Conservation (phyloP, 2,797 vertebrate genomes). For the Mallotus villosus region DNA sequence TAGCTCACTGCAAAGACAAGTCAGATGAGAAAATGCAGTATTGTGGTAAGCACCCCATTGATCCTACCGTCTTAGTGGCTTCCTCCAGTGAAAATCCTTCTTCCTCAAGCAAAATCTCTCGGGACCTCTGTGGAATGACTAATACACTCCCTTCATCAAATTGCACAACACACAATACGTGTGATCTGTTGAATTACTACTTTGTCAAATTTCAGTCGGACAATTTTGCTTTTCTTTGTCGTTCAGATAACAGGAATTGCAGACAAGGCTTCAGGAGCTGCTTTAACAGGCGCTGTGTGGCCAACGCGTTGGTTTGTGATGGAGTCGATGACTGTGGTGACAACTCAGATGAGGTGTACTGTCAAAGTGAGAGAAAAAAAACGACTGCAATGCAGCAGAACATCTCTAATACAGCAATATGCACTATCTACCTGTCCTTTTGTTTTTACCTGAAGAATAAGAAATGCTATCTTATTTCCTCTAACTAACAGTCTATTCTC, state of each 20-base stretch:
- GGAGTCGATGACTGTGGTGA: conserved; percentile 90
- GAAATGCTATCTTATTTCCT: no score
- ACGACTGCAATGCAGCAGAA: background rate
- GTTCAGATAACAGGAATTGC: conserved; percentile 85
- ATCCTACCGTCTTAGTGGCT: background rate
- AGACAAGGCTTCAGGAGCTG: conserved; percentile 89
- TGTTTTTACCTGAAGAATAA: no score
- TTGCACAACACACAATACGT: no score
- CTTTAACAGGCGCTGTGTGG: conserved; percentile 85
- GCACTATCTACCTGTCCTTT: background rate
- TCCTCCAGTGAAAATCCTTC: background rate
- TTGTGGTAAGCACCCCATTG: conserved; percentile 69
- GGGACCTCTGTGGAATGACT: background rate
- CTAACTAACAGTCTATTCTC: background rate
- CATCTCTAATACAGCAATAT: background rate
- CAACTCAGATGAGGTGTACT: conserved; percentile 90
- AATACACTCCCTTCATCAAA: background rate
- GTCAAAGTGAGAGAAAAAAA: conserved; percentile 83
- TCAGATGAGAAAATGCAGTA: conserved; percentile 87
- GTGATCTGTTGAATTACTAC: background rate
- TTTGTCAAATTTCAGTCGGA: background rate
- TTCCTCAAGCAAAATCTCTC: background rate
- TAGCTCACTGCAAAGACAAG: conserved; percentile 85
- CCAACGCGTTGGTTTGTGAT: conserved; percentile 84
- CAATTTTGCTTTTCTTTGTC: conserved; percentile 7